phyloP scores from a whole-genome alignment of 2,888 invertebrate species.

The Epinotia bilunana region DNA sequence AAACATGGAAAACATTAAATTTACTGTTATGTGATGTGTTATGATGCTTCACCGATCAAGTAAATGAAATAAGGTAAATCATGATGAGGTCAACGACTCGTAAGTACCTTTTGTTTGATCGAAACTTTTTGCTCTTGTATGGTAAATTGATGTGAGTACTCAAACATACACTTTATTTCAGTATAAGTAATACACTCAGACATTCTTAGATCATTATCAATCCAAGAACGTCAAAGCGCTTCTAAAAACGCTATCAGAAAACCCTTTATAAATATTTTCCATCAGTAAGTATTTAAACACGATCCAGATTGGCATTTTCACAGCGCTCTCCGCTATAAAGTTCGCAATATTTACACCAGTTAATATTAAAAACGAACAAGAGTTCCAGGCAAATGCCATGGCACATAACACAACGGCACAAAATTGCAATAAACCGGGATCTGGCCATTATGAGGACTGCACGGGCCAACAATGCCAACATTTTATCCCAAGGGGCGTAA shows the following conservation, averaged over 20 bases:
- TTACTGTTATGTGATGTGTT: too few relatives aligned
- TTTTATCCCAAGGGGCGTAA: background rate
- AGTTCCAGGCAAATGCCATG: slow-evolving; percentile 39
- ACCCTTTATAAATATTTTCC: slow-evolving; percentile 7
- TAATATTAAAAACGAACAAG: slow-evolving; percentile 34
- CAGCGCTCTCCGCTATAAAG: slow-evolving; percentile 23
- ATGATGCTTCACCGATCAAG: too few relatives aligned
- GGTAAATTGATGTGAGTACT: too few relatives aligned
- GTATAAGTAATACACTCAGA: too few relatives aligned
- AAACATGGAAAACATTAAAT: too few relatives aligned
- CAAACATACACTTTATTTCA: too few relatives aligned
- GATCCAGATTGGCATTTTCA: slow-evolving; percentile 24
- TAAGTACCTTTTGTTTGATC: too few relatives aligned
- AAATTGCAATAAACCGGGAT: slow-evolving; percentile 79
- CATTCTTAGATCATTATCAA: too few relatives aligned
- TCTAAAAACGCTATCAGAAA: slow-evolving; percentile 11
- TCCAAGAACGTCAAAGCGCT: background rate
- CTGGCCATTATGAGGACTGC: slow-evolving; percentile 75
- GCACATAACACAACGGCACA: slow-evolving; percentile 65
- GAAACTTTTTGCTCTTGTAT: too few relatives aligned
- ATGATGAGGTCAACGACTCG: too few relatives aligned
- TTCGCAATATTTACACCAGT: slow-evolving; percentile 31
- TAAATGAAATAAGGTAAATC: too few relatives aligned
- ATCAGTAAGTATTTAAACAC: slow-evolving; percentile 10
- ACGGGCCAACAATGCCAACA: slow-evolving; percentile 73